Percentiles rank a stretch among this genome's conserved stretches.
Evolutionary conservation across 2,113 vertebrate species (phyloP).

Genomic region (Paedocypris sp.): DNA sequence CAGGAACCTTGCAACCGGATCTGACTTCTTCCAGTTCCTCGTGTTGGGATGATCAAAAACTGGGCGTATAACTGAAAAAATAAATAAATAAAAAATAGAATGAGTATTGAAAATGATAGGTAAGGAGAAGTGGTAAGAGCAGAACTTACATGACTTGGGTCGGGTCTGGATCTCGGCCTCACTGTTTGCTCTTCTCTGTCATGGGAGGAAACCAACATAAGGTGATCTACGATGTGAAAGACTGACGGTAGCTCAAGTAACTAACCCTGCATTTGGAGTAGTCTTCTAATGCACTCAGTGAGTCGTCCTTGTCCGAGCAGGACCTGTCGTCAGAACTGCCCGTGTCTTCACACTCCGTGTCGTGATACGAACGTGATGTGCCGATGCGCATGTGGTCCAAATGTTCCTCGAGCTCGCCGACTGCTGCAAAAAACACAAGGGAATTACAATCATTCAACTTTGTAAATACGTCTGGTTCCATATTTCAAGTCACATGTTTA

Average conservation of each 20-base stretch:
- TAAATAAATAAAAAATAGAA: background rate
- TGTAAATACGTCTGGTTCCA: background rate
- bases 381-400: conserved; percentile 41
- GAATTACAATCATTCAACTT: background rate
- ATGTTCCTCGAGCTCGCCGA: conserved; percentile 47
- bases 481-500: no score
- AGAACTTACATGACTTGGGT: conserved; percentile 60
- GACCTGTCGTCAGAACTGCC: conserved; percentile 18
- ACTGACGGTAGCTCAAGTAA: background rate
- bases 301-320: conserved; percentile 20
- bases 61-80: conserved; percentile 61
- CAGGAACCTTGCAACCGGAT: conserved; percentile 66
- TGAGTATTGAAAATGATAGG: background rate
- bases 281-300: conserved; percentile 42
- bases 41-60: conserved; percentile 49
- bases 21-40: conserved; percentile 55
- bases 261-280: conserved; percentile 49
- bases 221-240: background rate
- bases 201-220: background rate
- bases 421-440: conserved; percentile 7
- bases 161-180: conserved; percentile 44
- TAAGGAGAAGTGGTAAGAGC: background rate
- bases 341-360: conserved; percentile 33
- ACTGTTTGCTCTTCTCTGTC: conserved; percentile 44
- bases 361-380: conserved; percentile 8